Evolutionary conservation across 2,113 vertebrate genomes (phyloP).

Genomic region (Ctenodactylus gundi): DNA sequence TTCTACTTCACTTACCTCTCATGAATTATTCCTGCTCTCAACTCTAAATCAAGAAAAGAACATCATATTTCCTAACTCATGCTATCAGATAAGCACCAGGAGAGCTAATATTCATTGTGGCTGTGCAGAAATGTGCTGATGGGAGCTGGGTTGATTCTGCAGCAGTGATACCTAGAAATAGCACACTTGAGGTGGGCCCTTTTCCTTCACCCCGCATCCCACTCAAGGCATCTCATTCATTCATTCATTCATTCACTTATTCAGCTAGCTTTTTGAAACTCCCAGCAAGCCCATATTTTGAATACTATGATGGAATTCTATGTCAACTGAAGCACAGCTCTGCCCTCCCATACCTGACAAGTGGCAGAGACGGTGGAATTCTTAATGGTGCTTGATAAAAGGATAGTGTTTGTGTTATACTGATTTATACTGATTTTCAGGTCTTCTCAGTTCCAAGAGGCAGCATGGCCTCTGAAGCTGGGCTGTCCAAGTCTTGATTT

Average conservation of each 20-base stretch:
- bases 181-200: not conserved
- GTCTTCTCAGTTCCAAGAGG: not conserved
- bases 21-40: conserved; percentile 60
- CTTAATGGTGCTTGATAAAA: not conserved
- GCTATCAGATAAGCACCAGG: conserved; percentile 6
- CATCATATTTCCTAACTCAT: not conserved
- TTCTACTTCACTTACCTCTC: conserved; percentile 42
- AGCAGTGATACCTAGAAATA: not conserved
- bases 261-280: not conserved
- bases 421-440: too few species aligned
- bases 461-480: not conserved
- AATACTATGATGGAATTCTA: not conserved
- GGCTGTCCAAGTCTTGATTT: too few species aligned
- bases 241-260: not conserved
- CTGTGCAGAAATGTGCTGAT: not conserved
- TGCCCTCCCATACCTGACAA: not conserved
- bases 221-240: not conserved
- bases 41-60: conserved; percentile 54
- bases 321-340: not conserved
- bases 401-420: not conserved
- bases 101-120: not conserved
- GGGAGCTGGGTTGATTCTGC: not conserved
- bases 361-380: not conserved
- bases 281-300: not conserved
- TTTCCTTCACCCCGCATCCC: not conserved